A percentile compares a stretch with the other conserved stretches of the same genome.
Conservation (phyloP, 2,888 invertebrate species). For the Amphipoea oculea region DNA sequence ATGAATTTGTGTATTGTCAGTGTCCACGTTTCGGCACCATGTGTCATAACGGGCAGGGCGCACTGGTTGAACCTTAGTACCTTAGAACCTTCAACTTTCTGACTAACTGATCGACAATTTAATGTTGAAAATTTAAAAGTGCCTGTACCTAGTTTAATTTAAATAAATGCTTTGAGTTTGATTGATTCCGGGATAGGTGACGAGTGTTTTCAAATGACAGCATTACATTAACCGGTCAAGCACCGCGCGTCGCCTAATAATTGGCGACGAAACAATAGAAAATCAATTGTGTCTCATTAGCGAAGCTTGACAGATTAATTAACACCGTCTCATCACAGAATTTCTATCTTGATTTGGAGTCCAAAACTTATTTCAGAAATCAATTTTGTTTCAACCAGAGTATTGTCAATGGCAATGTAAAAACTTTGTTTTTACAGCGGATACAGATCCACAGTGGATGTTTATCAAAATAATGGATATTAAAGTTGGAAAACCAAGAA, state of each 20-base stretch:
- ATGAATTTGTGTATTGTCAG: neutral
- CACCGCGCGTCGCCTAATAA: no score
- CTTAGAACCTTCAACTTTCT: no score
- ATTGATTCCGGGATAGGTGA: neutral
- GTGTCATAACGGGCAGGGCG: no score
- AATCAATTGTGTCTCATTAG: no score
- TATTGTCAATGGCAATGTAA: neutral
- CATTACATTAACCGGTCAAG: no score
- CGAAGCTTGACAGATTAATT: no score
- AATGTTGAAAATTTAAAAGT: no score
- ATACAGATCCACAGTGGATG: neutral
- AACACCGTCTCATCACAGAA: neutral
- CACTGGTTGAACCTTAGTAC: neutral
- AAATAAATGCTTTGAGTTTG: no score
- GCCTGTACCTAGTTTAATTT: no score
- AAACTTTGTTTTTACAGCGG: neutral
- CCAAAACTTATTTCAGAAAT: neutral
- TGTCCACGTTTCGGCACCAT: neutral
- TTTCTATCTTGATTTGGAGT: neutral
- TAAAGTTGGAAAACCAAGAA: neutral
- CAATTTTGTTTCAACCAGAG: neutral
- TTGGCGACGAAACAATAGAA: no score
- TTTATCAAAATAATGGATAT: neutral
- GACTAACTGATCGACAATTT: no score
- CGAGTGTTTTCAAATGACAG: neutral